Base-by-base conservation (phyloP, 2,113 vertebrate genomes). In the Alligator mississippiensis region DNA sequence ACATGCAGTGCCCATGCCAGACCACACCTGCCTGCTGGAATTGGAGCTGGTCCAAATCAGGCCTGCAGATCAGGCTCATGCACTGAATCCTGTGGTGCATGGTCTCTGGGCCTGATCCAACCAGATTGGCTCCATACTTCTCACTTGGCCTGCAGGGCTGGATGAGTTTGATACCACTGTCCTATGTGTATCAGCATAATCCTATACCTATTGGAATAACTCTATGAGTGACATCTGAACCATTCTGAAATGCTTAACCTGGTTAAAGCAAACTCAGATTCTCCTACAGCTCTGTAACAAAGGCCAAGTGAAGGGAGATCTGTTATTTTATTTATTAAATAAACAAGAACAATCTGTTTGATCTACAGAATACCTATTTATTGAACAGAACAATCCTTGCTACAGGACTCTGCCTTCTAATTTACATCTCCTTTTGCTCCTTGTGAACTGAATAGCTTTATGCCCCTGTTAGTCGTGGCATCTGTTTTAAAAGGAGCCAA, bases 181-280 rank as follows among this genome's bases (percentile, higher is more conserved):
- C 47, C 47, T 47, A 47, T 47, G 47, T 47, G 47, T 47, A 47
- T 47, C 47, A 47, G 47, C 47, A 47, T 47, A 47, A 47, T 9
- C 47, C 47, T 47, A 47, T 47, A 47, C 78, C 90, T 54, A 3
- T 75, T 85, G 93, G 95, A 92, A 87, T 1, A 6, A 68, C 8
- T 3, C 22, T 59, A 64, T 68, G 72, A 25, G 34, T 30, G 72
- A 78, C 94, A 59, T 58, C 82, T 80, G 89, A 57, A 6, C 34
- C 89, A 88, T 75, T 47, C 80, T 87, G 81, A 63, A 91, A 92
- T 66, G 75, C 89, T 78, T 62, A 47, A 21, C 55, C 62, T 83
- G 64, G 77, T 87, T 64, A 22, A 22, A 89, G 80, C 86, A 80
- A 94, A 87, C 59, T 72, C 80, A 1, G 0, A 17, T 1, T 5